Evolutionary conservation across 2,113 vertebrate species (phyloP).

Genomic region (Cariama cristata): DNA sequence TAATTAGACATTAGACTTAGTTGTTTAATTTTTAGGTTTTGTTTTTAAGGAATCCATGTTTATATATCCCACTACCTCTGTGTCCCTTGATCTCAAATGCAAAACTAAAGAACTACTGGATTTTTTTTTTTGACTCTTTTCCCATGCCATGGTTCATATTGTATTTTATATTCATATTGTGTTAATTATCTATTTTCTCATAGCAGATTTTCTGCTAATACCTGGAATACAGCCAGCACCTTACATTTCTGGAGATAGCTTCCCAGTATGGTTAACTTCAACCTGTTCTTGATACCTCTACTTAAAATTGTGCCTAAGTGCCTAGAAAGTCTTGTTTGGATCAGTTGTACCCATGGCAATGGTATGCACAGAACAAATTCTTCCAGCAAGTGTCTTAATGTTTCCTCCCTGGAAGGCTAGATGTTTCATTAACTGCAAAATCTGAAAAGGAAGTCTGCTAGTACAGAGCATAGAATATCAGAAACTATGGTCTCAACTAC

Average conservation of each 20-base stretch:
- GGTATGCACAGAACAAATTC: neutral
- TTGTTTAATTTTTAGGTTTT: neutral
- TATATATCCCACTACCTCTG: neutral
- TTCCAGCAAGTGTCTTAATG: neutral
- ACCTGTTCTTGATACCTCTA: neutral
- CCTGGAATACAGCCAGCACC: neutral
- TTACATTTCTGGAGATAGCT: neutral
- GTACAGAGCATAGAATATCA: neutral
- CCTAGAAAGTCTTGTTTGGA: neutral
- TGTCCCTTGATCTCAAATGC: neutral
- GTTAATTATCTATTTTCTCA: neutral
- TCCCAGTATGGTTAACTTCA: neutral
- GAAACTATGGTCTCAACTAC: neutral
- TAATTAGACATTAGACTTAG: neutral
- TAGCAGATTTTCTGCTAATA: neutral
- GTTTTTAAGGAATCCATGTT: neutral
- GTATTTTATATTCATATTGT: neutral
- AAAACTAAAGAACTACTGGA: neutral
- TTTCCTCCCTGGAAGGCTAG: neutral
- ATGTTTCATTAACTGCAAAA: neutral
- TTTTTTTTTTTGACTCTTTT: neutral
- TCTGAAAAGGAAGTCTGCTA: neutral
- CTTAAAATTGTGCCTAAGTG: neutral
- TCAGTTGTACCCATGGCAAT: neutral
- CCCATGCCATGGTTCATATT: neutral